Percentiles rank a stretch among this genome's conserved stretches.
Conservation (phyloP, 2,113 vertebrate genomes). For the Semnornis frantzii region DNA sequence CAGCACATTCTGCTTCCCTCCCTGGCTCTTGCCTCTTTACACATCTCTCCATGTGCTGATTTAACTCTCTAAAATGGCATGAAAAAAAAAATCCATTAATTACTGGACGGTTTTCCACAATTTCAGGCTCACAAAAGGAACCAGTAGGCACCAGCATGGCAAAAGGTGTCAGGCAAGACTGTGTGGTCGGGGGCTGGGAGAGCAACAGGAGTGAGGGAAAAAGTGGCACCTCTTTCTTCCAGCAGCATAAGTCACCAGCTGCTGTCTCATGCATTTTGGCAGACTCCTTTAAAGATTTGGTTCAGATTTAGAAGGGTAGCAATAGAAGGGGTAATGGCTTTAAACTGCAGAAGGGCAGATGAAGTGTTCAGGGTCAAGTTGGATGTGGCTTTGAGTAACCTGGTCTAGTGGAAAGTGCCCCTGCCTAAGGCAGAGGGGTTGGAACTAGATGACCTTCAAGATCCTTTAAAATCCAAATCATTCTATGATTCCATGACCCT, state of each 20-base stretch:
- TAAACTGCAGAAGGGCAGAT: neutral
- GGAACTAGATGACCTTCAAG: neutral
- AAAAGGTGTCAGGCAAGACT: neutral
- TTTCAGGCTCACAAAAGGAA: neutral
- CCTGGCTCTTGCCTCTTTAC: neutral
- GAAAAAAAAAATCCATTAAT: neutral
- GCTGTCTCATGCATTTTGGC: neutral
- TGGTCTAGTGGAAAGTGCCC: neutral
- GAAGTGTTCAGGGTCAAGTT: neutral
- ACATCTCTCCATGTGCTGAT: neutral
- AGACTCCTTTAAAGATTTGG: neutral
- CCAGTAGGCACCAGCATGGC: neutral
- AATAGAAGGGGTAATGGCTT: neutral
- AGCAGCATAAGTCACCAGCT: neutral
- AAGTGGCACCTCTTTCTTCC: neutral
- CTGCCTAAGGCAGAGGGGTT: neutral
- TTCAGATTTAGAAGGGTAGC: neutral
- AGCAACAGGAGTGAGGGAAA: accelerated
- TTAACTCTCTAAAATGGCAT: neutral
- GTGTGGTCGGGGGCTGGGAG: neutral
- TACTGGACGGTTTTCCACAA: neutral
- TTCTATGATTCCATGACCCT: neutral
- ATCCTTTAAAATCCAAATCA: neutral
- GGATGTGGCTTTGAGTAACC: neutral
- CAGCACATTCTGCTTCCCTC: neutral